Evolutionary conservation across 2,888 invertebrate species (phyloP), one percentile per base, ranked within the genome.

Genomic region (Lycophotia porphyrea): DNA sequence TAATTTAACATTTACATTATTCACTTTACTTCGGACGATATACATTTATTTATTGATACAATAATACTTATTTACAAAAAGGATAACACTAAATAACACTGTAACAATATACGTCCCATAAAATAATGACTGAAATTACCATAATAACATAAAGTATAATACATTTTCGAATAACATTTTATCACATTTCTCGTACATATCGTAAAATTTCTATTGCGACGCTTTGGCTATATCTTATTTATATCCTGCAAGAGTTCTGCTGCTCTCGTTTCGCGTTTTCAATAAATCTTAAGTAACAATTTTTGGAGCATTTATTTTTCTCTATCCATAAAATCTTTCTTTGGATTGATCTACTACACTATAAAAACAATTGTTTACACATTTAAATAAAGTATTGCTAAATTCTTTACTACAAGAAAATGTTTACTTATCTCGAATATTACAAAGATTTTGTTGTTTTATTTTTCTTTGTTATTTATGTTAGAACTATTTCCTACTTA

Each of bases 121-220:
- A 89, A 92, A 91, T 93, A 93, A 93, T 95, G 95, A 95, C 95
- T 95, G 91, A 91, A 91, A 90, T 91, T 89, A 89, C 82, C 86
- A 88, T 90, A 88, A 83, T 87, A 87, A 89, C 86, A 87, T 87
- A 87, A 84, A 83, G 84, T 81, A 85, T 87, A 88, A 90, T 90
- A 87, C 88, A 85, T 85, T 89, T 88, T 86, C 86, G 87, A 89
- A 91, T 88, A 90, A 88, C 80, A 77, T 89, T 91, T 91, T 92
- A 92, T 93, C 92, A 92, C 93, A 91, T 88, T 89, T 84, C 81
- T 82, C 84, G 83, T 88, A 91, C 88, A 90, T 92, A 91, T 91
- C 91, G 82, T 91, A 90, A 89, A 90, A 88, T 86, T 86, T 89
- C 82, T 89, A 89, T 90, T 89, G 88, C 85, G 82, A 90, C 89